These are phyloP conservation scores for Phrynocephalus forsythii DNA, from an alignment of 2,797 vertebrate species.

Conservation along the genomic window DNA sequence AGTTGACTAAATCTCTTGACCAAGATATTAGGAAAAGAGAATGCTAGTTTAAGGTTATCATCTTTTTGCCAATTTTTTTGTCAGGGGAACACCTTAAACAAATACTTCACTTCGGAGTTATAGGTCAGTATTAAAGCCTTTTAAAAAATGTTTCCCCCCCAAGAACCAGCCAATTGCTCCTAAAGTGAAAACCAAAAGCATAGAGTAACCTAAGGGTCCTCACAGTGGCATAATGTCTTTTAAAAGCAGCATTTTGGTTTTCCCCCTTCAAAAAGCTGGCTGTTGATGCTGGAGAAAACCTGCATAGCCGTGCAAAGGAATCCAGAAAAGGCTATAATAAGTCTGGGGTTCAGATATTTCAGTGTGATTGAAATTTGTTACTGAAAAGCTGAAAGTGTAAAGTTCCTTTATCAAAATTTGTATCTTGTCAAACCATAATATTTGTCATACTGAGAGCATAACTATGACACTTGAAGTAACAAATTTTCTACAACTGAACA, in stretches of 20 bases:
- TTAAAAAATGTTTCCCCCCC: too few relatives aligned
- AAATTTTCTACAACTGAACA: not conserved
- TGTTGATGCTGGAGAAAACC: constrained; percentile 42
- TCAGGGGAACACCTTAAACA: constrained; percentile 35
- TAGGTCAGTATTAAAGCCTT: constrained; percentile 30
- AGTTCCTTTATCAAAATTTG: not conserved
- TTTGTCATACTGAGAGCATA: not conserved
- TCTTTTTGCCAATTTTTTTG: not conserved
- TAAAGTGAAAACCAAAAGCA: too few relatives aligned
- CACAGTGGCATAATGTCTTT: not conserved
- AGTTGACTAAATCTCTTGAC: not conserved
- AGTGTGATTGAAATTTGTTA: not conserved
- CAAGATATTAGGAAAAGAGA: not conserved
- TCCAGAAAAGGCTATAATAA: not conserved
- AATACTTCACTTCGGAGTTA: constrained; percentile 43
- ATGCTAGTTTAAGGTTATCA: not conserved
- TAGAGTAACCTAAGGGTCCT: not conserved
- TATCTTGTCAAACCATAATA: not conserved
- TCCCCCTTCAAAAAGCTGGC: constrained; percentile 31
- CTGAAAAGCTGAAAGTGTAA: not conserved
- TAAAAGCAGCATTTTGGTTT: constrained; percentile 18
- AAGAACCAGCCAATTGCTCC: too few relatives aligned
- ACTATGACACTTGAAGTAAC: not conserved
- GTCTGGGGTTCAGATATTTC: constrained; percentile 4
- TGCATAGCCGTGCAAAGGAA: too few relatives aligned